Base-by-base conservation (phyloP, 2,888 invertebrate genomes). In the Drosophila flavopinicola region DNA sequence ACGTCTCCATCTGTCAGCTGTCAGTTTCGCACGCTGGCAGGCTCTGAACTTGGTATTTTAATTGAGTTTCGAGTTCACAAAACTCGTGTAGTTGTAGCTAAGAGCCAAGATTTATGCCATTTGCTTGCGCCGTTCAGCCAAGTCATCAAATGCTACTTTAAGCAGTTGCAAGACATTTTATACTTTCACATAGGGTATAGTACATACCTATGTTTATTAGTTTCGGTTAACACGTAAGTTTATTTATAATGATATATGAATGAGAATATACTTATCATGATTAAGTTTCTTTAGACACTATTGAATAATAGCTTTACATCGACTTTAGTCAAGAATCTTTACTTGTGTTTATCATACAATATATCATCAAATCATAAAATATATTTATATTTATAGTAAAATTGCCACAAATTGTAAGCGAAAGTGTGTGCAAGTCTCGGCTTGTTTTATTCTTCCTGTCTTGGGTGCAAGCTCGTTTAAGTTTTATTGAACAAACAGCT, bases 401-500 rank as follows among this genome's bases (percentile, higher is more conserved):
- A n/a, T n/a, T n/a, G n/a, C n/a, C n/a, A n/a, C n/a, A n/a, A n/a
- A n/a, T n/a, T n/a, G n/a, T 3, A 7, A 29, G 3, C 2, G 10
- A 7, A 25, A 74, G 76, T 11, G 80, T 79, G 53, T 42, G 10
- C 2, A 15, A 1, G 5, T 5, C 33, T 59, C 66, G 73, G 32
- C n/a, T n/a, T 41, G 30, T 37, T 33, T 11, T 13, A 6, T 13
- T 30, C 32, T 41, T 53, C 7, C 11, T n/a, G 6, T 25, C 17
- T 38, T 33, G 38, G 27, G 20, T 41, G 44, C 47, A 23, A 42
- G 45, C 42, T 57, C 44, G 56, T 64, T 74, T 30, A 38, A 48
- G 27, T 77, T 79, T 86, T 80, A 80, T 80, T 80, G 86, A 80
- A 80, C 79, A 86, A 80, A 80, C 86, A 85, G 59, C 63, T 20